Conservation (phyloP, 2,113 vertebrate species). For the Apus apus region DNA sequence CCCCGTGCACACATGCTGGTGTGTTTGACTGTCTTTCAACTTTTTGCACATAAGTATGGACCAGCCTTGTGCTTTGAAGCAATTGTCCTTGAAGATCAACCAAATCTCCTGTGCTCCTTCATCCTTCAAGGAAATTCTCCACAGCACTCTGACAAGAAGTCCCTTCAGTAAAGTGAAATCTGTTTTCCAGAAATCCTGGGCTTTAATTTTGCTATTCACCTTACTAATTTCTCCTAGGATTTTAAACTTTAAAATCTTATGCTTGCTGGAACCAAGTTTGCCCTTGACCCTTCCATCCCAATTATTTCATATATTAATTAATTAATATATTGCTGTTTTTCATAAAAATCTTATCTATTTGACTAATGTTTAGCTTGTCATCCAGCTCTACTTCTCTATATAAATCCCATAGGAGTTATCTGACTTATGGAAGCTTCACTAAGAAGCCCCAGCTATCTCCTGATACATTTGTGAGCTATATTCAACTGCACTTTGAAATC, state of each 20-base stretch:
- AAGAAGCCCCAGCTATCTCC: background rate
- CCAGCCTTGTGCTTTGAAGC: background rate
- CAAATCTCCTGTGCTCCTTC: background rate
- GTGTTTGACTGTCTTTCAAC: background rate
- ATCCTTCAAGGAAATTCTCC: background rate
- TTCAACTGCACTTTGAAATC: background rate
- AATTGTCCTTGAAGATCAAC: background rate
- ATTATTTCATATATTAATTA: background rate
- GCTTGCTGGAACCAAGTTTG: background rate
- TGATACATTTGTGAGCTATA: background rate
- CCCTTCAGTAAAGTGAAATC: background rate
- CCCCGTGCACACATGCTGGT: background rate
- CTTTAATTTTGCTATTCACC: background rate
- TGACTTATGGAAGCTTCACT: background rate
- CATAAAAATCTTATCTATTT: background rate
- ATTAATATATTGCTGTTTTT: background rate
- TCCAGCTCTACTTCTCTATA: background rate
- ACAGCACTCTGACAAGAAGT: background rate
- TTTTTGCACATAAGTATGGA: background rate
- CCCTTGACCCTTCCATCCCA: background rate
- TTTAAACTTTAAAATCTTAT: background rate
- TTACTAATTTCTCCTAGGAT: background rate
- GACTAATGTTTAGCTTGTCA: background rate
- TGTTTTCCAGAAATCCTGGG: background rate
- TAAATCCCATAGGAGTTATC: background rate